Evolutionary conservation across 2,888 invertebrate species (phyloP), one percentile per base, ranked within the genome.

Genomic region (Leptogaster cylindrica): DNA sequence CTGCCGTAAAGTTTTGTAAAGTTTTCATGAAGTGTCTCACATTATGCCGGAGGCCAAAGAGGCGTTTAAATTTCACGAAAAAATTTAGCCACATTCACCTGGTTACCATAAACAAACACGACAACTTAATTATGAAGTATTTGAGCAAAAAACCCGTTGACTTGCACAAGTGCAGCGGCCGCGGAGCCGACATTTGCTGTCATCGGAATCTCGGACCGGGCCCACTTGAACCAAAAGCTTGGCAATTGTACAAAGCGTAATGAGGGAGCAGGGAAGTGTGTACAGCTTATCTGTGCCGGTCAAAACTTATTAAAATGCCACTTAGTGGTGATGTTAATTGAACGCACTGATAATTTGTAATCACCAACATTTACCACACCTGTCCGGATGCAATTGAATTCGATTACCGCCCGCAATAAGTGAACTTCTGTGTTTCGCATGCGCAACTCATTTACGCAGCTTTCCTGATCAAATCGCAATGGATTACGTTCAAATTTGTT

Each of bases 91-190:
- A 46, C 46, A 33, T 46, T 64, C 63, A 28, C 63, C 23, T 64
- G 63, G 33, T 64, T 48, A 46, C 31, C 63, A 64, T 64, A 64
- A 64, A 64, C 33, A 64, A 64, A 64, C 46, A 64, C 46, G 63
- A 64, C 63, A 48, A 64, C 63, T 48, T 64, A 64, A 64, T 64
- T 64, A 64, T 64, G 33, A 64, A 64, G 63, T 48, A 64, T 64
- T 64, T 44, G 46, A 48, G 33, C 23, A 48, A 48, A 64, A n/a
- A 61, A 61, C 55, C 31, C 55, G 55, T 55, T 55, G 23, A 55
- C 20, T 55, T 55, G 55, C 55, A 55, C 23, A 52, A 55, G 55
- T 27, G 28, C 31, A 31, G 7, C 10, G 31, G 7, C 28, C 50
- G 31, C 12, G 27, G 31, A 18, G 23, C 52, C 31, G 31, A 33